Evolutionary conservation across 2,797 vertebrate genomes (phyloP).

Genomic region (Urophycis tenuis): DNA sequence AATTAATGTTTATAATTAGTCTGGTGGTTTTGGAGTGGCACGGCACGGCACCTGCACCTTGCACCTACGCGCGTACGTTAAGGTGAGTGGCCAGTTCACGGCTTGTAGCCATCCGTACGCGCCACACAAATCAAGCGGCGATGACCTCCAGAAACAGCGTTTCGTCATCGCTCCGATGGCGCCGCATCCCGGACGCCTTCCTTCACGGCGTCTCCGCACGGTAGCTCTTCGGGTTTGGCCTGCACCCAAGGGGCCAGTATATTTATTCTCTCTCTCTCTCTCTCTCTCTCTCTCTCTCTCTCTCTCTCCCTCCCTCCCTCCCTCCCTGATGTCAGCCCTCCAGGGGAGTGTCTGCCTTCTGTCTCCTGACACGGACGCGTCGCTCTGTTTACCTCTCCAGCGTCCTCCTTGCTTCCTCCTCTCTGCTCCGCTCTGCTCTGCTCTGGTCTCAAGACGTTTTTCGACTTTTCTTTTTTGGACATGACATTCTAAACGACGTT

Average conservation of each 20-base stretch:
- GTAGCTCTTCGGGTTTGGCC: not conserved
- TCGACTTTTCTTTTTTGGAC: too few species aligned
- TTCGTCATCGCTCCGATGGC: too few species aligned
- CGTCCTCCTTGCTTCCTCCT: slow-evolving; percentile 24
- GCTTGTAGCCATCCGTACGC: too few species aligned
- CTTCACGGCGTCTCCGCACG: not conserved
- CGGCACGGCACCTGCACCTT: not conserved
- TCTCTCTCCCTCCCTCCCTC: slow-evolving; percentile 32
- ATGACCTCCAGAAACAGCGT: not conserved
- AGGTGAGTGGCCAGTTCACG: too few species aligned
- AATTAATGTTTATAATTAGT: not conserved
- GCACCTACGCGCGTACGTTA: too few species aligned
- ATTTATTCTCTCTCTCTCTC: slow-evolving; percentile 23
- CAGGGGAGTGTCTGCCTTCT: slow-evolving; percentile 38
- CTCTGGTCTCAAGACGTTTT: not conserved
- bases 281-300: slow-evolving; percentile 29
- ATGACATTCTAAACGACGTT: not conserved
- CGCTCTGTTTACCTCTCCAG: slow-evolving; percentile 25
- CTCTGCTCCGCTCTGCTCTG: slow-evolving; percentile 2
- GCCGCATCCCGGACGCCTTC: too few species aligned
- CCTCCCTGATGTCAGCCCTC: slow-evolving; percentile 31
- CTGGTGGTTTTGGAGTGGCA: not conserved
- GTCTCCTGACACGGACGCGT: slow-evolving; percentile 30
- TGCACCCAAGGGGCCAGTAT: slow-evolving; percentile 13
- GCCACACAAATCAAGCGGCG: not conserved